phyloP scores from a whole-genome alignment of 2,113 vertebrate species.

The Procapra przewalskii region DNA sequence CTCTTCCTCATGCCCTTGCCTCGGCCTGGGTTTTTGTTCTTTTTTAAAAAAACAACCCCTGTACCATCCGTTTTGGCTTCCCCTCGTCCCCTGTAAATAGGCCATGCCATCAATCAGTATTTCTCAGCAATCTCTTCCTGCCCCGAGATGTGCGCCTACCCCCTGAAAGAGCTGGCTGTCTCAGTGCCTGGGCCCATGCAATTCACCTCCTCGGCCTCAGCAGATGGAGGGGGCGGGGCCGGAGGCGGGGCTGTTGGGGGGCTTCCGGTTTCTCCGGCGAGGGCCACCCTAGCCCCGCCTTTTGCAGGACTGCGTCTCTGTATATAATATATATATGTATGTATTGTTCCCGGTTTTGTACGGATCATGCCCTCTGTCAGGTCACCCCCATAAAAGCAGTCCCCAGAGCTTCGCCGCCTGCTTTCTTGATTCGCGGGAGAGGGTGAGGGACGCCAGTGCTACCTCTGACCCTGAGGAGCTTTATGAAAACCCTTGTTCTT shows the following conservation, averaged over 20 bases:
- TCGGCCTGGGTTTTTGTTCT: constrained; percentile 52
- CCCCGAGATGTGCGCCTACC: neutral
- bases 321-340: constrained; percentile 82
- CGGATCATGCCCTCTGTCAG: constrained; percentile 77
- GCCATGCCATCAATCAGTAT: constrained; percentile 65
- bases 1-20: neutral
- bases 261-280: constrained; percentile 13
- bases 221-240: constrained; percentile 53
- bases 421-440: constrained; percentile 46
- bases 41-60: constrained; percentile 38
- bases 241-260: neutral
- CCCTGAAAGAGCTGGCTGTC: constrained; percentile 47
- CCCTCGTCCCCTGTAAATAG: constrained; percentile 67
- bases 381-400: constrained; percentile 76
- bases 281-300: constrained; percentile 5
- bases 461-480: neutral
- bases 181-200: neutral
- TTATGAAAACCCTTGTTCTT: neutral
- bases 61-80: constrained; percentile 36
- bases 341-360: constrained; percentile 81
- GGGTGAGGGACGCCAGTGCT: neutral
- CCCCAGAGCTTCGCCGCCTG: constrained; percentile 64
- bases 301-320: constrained; percentile 71
- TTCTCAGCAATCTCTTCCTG: constrained; percentile 23
- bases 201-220: constrained; percentile 10